Conservation (phyloP, 2,113 vertebrate genomes). For the Tichodroma muraria region DNA sequence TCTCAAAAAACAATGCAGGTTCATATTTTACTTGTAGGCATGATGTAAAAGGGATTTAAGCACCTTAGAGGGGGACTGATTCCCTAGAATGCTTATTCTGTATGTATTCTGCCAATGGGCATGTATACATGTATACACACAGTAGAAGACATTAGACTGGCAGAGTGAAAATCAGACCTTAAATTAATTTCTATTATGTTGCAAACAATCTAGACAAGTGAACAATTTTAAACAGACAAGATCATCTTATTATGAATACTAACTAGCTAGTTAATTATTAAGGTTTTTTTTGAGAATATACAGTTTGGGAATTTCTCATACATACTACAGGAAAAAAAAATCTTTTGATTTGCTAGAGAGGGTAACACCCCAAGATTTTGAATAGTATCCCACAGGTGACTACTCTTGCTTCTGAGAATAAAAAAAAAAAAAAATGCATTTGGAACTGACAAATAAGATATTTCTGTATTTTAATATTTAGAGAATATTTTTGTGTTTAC, state of each 20-base stretch:
- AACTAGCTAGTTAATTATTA: constrained; percentile 40
- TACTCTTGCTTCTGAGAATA: not conserved
- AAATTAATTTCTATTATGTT: not conserved
- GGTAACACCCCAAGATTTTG: not conserved
- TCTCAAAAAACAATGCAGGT: not conserved
- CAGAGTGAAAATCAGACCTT: not conserved
- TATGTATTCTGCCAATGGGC: not conserved
- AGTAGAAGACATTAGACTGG: not conserved
- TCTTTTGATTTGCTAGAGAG: not conserved
- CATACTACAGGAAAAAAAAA: not conserved
- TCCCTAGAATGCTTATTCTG: not conserved
- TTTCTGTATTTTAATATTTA: not conserved
- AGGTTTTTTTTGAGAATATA: constrained; percentile 32
- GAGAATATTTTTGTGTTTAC: not conserved
- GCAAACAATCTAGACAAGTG: constrained; percentile 20
- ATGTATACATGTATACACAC: not conserved
- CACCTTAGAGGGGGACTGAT: not conserved
- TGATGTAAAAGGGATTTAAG: not conserved
- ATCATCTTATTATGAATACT: constrained; percentile 24
- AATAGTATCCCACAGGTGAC: not conserved
- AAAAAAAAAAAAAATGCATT: not conserved
- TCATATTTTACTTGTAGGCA: not conserved
- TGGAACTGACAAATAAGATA: not conserved
- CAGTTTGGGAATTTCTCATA: constrained; percentile 10
- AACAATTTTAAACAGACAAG: constrained; percentile 24